Evolutionary conservation across 2,113 vertebrate genomes (phyloP).

Genomic region (Peucedramus taeniatus): DNA sequence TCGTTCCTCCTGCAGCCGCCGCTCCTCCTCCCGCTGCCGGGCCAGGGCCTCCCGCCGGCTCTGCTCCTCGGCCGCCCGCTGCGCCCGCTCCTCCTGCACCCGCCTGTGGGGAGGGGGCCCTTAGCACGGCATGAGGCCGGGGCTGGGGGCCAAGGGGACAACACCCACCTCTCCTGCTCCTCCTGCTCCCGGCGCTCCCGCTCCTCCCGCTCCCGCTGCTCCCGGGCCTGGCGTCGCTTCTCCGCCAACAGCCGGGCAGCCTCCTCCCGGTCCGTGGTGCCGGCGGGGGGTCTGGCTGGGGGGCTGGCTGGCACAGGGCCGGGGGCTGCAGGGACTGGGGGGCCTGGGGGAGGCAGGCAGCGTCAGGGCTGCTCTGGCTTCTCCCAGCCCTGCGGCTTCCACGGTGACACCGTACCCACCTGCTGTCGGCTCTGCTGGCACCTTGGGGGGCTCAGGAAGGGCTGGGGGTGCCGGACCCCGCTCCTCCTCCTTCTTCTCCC

Average conservation of each 20-base stretch:
- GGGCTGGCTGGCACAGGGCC: constrained; percentile 41
- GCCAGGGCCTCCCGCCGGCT: constrained; percentile 78
- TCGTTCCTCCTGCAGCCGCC: constrained; percentile 63
- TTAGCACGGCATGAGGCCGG: not conserved
- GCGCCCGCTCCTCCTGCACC: constrained; percentile 82
- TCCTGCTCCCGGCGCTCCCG: constrained; percentile 85
- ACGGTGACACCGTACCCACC: not conserved
- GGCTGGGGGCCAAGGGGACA: not conserved
- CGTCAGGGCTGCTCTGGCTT: not conserved
- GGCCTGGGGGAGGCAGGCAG: not conserved
- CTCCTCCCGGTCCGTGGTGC: constrained; percentile 89
- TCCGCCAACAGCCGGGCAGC: constrained; percentile 87
- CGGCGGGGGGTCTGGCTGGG: constrained; percentile 80
- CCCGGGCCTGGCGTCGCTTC: constrained; percentile 88
- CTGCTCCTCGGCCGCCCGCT: constrained; percentile 83
- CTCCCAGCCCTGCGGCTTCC: accelerated
- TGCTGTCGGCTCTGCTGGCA: not conserved
- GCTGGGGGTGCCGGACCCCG: constrained; percentile 22
- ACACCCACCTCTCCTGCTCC: constrained; percentile 83
- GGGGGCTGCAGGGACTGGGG: not conserved
- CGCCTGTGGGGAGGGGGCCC: constrained; percentile 60
- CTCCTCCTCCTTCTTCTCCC: constrained; percentile 68
- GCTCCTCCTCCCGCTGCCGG: constrained; percentile 71
- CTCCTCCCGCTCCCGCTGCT: constrained; percentile 90
- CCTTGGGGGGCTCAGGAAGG: constrained; percentile 57